Evolutionary conservation across 2,113 vertebrate genomes (phyloP).

Genomic region (Spea multiplicata): DNA sequence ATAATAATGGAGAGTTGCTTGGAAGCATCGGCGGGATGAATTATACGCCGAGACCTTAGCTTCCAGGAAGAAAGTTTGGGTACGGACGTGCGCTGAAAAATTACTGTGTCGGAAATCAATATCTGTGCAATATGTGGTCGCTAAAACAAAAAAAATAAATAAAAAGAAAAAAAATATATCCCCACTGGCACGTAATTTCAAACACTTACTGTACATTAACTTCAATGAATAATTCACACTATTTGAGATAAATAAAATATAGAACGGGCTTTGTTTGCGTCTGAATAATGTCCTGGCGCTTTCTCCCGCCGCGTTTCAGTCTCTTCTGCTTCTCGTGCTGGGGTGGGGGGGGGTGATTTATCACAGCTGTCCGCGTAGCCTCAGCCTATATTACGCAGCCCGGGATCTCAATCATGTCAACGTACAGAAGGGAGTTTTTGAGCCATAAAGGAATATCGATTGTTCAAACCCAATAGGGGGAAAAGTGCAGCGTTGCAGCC

Average conservation of each 20-base stretch:
- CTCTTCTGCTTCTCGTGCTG: constrained; percentile 37
- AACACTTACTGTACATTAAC: constrained; percentile 53
- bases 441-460: constrained; percentile 33
- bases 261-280: constrained; percentile 51
- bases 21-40: constrained; percentile 35
- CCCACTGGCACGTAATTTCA: constrained; percentile 55
- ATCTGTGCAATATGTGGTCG: constrained; percentile 49
- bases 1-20: constrained; percentile 28
- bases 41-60: constrained; percentile 25
- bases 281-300: constrained; percentile 56
- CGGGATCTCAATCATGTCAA: constrained; percentile 52
- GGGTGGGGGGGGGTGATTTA: constrained; percentile 43
- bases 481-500: constrained; percentile 16
- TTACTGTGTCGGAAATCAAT: constrained; percentile 49
- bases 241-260: constrained; percentile 66
- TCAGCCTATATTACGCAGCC: constrained; percentile 39
- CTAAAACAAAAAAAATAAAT: background rate
- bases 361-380: constrained; percentile 52
- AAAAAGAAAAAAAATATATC: constrained; percentile 30
- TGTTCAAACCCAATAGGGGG: background rate
- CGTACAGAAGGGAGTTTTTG: constrained; percentile 26
- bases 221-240: constrained; percentile 64
- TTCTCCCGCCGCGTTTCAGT: constrained; percentile 50
- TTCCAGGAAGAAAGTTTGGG: constrained; percentile 35
- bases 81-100: constrained; percentile 31